Evolutionary conservation across 2,888 invertebrate genomes (phyloP).

Genomic region (Meghimatium bilineatum): DNA sequence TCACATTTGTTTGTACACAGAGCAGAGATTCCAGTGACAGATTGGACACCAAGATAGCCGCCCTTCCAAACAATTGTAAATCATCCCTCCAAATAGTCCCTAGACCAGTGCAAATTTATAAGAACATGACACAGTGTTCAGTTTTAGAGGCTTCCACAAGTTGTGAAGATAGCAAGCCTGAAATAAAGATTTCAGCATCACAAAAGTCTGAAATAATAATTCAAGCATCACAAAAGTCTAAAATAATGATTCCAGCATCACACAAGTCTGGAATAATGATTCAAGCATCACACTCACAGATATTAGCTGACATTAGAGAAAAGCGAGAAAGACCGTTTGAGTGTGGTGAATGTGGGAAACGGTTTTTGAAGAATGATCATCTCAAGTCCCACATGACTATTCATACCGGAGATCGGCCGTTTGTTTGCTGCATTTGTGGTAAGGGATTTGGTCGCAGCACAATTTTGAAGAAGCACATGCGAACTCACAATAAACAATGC

Average conservation of each 20-base stretch:
- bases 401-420: constrained; percentile 38
- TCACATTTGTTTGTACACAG: constrained; percentile 22
- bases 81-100: constrained; percentile 39
- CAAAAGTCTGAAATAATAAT: constrained; percentile 28
- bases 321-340: constrained; percentile 39
- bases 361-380: constrained; percentile 46
- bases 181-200: constrained; percentile 19
- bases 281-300: constrained; percentile 11
- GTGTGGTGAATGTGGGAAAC: constrained; percentile 42
- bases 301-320: not conserved
- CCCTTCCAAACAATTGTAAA: not conserved
- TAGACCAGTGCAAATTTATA: constrained; percentile 29
- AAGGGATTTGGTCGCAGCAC: constrained; percentile 37
- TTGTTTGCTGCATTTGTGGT: constrained; percentile 33
- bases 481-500: constrained; percentile 42
- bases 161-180: not conserved
- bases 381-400: constrained; percentile 43
- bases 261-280: constrained; percentile 23
- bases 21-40: constrained; percentile 1
- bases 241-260: too few relatives aligned
- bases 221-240: too few relatives aligned
- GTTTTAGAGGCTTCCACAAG: constrained; percentile 25
- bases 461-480: constrained; percentile 39
- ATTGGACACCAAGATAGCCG: not conserved
- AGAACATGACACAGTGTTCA: constrained; percentile 6